Percentiles rank a stretch among this genome's conserved stretches.
phyloP scores from a whole-genome alignment of 2,113 vertebrate genomes.

The Amphiprion percula region DNA sequence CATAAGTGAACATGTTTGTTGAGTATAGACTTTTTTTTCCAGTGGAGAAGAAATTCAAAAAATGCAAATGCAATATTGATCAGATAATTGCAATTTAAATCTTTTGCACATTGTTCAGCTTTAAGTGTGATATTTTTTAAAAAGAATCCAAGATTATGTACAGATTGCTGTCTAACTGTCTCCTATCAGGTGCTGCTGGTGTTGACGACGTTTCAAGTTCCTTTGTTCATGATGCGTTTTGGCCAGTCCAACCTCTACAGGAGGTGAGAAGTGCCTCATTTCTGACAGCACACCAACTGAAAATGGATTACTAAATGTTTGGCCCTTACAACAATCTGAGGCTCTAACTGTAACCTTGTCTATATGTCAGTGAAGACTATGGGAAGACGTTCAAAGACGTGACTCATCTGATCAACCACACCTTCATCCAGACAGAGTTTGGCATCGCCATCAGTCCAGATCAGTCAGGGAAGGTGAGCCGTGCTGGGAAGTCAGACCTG shows the following conservation, averaged over 20 bases:
- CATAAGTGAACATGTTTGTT: too few species aligned
- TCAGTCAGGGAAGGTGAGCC: constrained; percentile 92
- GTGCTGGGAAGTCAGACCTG: neutral
- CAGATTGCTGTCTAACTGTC: neutral
- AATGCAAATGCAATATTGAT: neutral
- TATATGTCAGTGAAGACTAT: constrained; percentile 78
- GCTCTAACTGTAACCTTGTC: constrained; percentile 46
- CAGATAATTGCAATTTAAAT: too few species aligned
- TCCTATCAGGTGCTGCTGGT: constrained; percentile 87
- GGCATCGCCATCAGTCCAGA: constrained; percentile 93
- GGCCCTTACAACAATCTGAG: neutral
- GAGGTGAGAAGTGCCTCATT: constrained; percentile 81
- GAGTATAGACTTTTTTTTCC: too few species aligned
- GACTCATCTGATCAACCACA: constrained; percentile 81
- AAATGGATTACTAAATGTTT: neutral
- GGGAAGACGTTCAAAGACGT: constrained; percentile 81
- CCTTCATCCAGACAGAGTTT: constrained; percentile 88
- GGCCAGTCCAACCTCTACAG: constrained; percentile 92
- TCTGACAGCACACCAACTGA: neutral
- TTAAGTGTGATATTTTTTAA: neutral
- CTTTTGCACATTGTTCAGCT: too few species aligned
- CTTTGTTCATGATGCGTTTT: constrained; percentile 87
- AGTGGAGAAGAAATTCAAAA: too few species aligned
- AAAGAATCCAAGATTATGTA: neutral
- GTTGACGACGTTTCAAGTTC: constrained; percentile 90